Base-by-base conservation (phyloP, 37 sponge, comb jelly and placozoan species). In the Chondrilla cf. caribensis region DNA sequence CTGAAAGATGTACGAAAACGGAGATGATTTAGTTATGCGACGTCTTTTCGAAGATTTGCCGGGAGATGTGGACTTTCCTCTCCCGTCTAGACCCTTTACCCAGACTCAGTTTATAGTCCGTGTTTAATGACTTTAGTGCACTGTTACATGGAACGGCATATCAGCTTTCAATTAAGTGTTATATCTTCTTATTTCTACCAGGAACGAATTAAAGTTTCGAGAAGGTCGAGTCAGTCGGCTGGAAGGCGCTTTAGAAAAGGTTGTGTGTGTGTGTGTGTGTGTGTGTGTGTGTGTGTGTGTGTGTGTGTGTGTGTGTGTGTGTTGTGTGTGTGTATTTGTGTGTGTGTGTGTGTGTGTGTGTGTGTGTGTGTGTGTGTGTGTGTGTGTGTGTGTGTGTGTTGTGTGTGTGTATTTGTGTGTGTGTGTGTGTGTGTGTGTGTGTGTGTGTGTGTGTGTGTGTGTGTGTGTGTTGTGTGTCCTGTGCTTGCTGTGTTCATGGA, bases 351-450 rank as follows among this genome's bases (percentile, higher is more conserved):
- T 67, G 68, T 4, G 26, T 67, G 68, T 67, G 68, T 67, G 33
- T 67, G 68, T 67, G 68, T 75, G 77, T 75, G 77, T 75, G 77
- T 75, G 77, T 75, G 77, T 38, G 44, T n/a, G 51, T 75, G 77
- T 75, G 77, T 75, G 77, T 26, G 32, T 67, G 68, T 67, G 68
- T 67, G 68, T 67, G 68, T 29, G 31, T 67, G 68, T n/a, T 67
- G 68, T 26, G 4, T 67, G 68, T 4, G 26, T 67, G 68, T 67
- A 33, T 67, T 18, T 67, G 68, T 67, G 68, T 75, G 77, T 75
- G 77, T 75, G 77, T 75, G 77, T 75, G 77, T 38, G 44, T n/a
- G 51, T 75, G 77, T 75, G 77, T 75, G 77, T 26, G 32, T 67
- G 68, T 67, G 68, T 67, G 68, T 67, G 68, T 29, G 31, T 67